A percentile compares a stretch with the other conserved stretches of the same genome.
Conservation (phyloP, 2,888 invertebrate genomes). For the Lithophane socia region DNA sequence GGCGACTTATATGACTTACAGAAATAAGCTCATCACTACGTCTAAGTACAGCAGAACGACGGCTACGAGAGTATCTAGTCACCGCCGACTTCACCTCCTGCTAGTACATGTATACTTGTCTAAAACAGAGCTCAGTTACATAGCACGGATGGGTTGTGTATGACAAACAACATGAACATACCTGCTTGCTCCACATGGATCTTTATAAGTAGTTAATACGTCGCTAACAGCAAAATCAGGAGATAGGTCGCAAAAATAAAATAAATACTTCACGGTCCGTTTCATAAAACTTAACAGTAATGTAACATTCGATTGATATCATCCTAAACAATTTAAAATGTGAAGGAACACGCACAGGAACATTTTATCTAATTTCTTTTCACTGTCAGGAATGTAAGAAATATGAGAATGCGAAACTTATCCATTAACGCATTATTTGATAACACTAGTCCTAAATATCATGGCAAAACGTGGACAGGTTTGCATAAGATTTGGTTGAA, state of each 20-base stretch:
- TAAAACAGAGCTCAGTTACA: slow-evolving; percentile 54
- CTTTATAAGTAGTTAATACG: slow-evolving; percentile 35
- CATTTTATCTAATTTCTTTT: slow-evolving; percentile 63
- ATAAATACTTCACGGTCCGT: slow-evolving; percentile 49
- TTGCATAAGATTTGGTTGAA: slow-evolving; percentile 40
- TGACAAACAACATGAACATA: slow-evolving; percentile 34
- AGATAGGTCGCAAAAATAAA: slow-evolving; percentile 43
- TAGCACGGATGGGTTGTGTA: slow-evolving; percentile 35
- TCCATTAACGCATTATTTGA: slow-evolving; percentile 50
- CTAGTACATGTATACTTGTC: slow-evolving; percentile 54
- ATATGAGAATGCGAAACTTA: slow-evolving; percentile 61
- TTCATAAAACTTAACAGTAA: slow-evolving; percentile 59
- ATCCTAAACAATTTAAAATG: slow-evolving; percentile 56
- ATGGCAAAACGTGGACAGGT: slow-evolving; percentile 59
- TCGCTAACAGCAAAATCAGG: slow-evolving; percentile 32
- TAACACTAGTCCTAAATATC: slow-evolving; percentile 50
- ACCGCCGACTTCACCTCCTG: slow-evolving; percentile 44
- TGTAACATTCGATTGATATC: slow-evolving; percentile 49
- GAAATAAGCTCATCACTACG: slow-evolving; percentile 74
- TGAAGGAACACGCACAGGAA: slow-evolving; percentile 66
- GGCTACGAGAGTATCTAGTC: slow-evolving; percentile 45
- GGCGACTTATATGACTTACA: slow-evolving; percentile 61
- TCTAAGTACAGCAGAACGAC: slow-evolving; percentile 64
- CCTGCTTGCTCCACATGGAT: slow-evolving; percentile 43
- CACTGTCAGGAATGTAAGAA: slow-evolving; percentile 62